Base-by-base conservation (phyloP, 2,888 invertebrate genomes). In the Alsophila aescularia region DNA sequence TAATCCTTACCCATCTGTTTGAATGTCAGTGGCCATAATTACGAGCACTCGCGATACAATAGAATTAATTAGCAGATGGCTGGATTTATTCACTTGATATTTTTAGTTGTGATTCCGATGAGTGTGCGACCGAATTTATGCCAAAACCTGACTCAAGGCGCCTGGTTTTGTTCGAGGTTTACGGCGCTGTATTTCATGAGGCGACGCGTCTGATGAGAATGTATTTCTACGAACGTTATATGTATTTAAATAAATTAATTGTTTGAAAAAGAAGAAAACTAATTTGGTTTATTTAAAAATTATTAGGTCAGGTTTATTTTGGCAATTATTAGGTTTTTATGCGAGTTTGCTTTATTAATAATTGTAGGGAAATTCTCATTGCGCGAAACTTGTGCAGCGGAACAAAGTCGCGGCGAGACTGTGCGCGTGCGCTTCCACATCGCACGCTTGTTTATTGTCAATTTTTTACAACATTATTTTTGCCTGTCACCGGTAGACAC, bases 1-100 rank as follows among this genome's bases (percentile, higher is more conserved):
- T 53, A 70, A 51, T 62, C 54, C 86, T 84, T 73, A 87, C 87
- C 84, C 81, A 70, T 81, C 81, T 61, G 72, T 78, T 68, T 85
- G 78, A 63, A 86, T 66, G 66, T 79, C 68, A 37, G 81, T 70
- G 55, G 79, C 75, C 87, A 87, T 87, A 58, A 64, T 71, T 64
- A 69, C 52, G 51, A 66, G 52, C 67, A 70, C 68, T 66, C 63
- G 60, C 67, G 58, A 55, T 60, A 71, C 67, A 69, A 59, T 50
- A 41, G 52, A 60, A 72, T 69, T 69, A 73, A 72, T 66, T 62
- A 67, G 36, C 32, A 47, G 57, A 45, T 56, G 44, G 58, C 58
- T 52, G 55, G 66, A 62, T 70, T 72, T 70, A 68, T 71, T 71
- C 73, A 72, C 65, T 43, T 59, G 41, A 60, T 73, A 70, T 73